These are phyloP conservation scores for Macrosteles quadrilineatus DNA, from an alignment of 1,140 invertebrate genomes.

Conservation along the genomic window DNA sequence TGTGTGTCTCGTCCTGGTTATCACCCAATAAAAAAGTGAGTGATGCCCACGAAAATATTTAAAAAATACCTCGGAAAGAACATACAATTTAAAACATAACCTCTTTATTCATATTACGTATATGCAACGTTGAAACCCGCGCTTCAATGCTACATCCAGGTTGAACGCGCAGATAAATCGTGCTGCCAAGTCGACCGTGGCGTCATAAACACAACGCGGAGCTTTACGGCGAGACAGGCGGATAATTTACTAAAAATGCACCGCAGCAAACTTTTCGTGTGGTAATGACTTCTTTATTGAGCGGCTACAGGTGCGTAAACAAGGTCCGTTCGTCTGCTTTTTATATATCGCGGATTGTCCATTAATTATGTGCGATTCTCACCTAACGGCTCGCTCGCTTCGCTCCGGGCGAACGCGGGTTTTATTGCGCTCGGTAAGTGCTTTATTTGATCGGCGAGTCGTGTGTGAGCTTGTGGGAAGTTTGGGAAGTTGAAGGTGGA, in stretches of 20 bases:
- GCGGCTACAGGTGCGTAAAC: slow-evolving; percentile 9
- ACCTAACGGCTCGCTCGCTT: not conserved
- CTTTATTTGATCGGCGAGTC: not conserved
- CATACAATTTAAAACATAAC: too few species aligned
- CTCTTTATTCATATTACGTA: too few species aligned
- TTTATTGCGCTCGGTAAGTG: not conserved
- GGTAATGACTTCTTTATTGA: slow-evolving; percentile 9
- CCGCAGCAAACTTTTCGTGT: not conserved
- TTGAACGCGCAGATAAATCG: not conserved
- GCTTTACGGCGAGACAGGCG: not conserved
- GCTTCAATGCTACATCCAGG: too few species aligned
- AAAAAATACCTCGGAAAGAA: too few species aligned
- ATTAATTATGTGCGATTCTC: not conserved
- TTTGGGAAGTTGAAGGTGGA: too few species aligned
- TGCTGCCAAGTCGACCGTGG: not conserved
- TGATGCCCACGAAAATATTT: too few species aligned
- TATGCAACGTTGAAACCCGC: too few species aligned
- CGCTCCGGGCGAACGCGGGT: not conserved
- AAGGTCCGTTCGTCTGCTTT: not conserved
- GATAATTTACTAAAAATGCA: slow-evolving; percentile 12
- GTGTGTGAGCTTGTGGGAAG: too few species aligned
- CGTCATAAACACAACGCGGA: not conserved
- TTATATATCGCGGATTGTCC: not conserved
- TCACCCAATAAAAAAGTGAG: too few species aligned
- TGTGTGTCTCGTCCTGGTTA: too few species aligned